Percentiles rank a stretch among this genome's conserved stretches.
Evolutionary conservation across 2,888 invertebrate species (phyloP).

Genomic region (Cantharis rustica): DNA sequence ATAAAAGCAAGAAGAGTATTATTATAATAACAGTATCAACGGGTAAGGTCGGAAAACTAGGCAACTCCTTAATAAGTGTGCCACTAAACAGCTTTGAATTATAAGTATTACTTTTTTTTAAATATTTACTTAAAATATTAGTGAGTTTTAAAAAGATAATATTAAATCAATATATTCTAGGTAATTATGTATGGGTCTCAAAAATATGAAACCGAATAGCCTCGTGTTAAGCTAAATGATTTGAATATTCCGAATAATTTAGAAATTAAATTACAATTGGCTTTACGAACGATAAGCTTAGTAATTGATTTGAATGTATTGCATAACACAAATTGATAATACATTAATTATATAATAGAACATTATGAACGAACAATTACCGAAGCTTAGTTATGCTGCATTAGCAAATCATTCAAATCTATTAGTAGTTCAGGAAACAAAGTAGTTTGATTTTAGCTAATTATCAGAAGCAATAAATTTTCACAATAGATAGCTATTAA

Average conservation of each 20-base stretch:
- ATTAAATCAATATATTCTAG: no score
- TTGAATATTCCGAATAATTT: background rate
- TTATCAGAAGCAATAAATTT: no score
- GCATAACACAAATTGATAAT: background rate
- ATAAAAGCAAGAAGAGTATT: no score
- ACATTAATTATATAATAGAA: background rate
- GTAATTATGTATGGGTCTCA: background rate
- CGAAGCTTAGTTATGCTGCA: background rate
- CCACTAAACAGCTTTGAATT: no score
- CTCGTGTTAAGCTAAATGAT: background rate
- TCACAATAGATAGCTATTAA: no score
- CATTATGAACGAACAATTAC: background rate
- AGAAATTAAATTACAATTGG: background rate
- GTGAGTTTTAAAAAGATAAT: no score
- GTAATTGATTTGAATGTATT: background rate
- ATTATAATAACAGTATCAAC: no score
- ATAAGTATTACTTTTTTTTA: no score
- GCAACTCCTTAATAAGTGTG: no score
- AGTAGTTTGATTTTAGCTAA: no score
- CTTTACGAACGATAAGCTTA: background rate
- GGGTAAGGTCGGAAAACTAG: no score
- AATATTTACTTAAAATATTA: no score
- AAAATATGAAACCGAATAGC: background rate
- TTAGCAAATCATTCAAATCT: background rate
- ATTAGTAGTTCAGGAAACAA: background rate